These are phyloP conservation scores for Oegoconia quadripuncta DNA, from an alignment of 2,888 invertebrate genomes.

Conservation along the genomic window DNA sequence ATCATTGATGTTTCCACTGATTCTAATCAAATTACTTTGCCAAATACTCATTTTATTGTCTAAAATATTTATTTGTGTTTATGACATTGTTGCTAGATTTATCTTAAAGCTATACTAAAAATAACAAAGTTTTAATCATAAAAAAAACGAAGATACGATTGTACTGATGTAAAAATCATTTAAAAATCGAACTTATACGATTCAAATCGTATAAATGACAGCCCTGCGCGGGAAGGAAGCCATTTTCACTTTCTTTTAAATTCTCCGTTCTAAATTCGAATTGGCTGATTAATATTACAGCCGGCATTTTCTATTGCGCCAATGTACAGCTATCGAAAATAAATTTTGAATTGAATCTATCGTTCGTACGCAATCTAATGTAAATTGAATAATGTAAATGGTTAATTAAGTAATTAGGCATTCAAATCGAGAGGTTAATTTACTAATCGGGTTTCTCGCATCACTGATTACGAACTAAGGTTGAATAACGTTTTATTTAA, in stretches of 20 bases:
- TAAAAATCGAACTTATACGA: too few species aligned
- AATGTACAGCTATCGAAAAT: slow-evolving; percentile 18
- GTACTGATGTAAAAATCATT: too few species aligned
- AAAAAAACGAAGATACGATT: too few species aligned
- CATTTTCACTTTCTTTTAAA: slow-evolving; percentile 73
- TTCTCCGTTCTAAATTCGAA: slow-evolving; percentile 50
- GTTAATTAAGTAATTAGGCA: slow-evolving; percentile 9
- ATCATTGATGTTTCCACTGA: too few species aligned
- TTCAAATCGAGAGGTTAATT: slow-evolving; percentile 5
- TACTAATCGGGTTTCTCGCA: slow-evolving; percentile 9
- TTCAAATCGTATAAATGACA: too few species aligned
- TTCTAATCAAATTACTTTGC: too few species aligned
- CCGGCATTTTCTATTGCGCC: slow-evolving; percentile 38
- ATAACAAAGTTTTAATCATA: too few species aligned
- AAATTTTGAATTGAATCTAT: slow-evolving; percentile 7
- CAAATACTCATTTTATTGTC: too few species aligned
- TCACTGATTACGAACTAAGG: slow-evolving; percentile 4
- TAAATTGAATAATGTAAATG: slow-evolving; percentile 7
- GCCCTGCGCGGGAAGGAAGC: slow-evolving; percentile 39
- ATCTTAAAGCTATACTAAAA: too few species aligned
- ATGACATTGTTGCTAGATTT: too few species aligned
- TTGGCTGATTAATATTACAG: slow-evolving; percentile 51
- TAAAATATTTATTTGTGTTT: too few species aligned
- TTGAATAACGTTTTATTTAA: not conserved
- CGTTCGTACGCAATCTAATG: not conserved